These are phyloP conservation scores for Origma solitaria DNA, from an alignment of 2,113 vertebrate species.

Conservation along the genomic window DNA sequence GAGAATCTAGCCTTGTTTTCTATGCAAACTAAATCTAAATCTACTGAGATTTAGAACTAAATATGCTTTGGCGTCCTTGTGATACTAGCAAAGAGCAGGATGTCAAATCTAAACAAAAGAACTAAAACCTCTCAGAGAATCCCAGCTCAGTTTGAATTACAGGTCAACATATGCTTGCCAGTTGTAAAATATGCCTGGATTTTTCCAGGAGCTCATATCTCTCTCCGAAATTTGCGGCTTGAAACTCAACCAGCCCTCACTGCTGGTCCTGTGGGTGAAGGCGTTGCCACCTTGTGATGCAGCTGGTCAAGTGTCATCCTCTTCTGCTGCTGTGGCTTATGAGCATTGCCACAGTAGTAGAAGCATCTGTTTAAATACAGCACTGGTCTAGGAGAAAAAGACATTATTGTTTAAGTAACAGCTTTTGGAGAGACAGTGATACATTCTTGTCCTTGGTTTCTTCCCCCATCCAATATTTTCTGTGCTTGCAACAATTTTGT, in stretches of 20 bases:
- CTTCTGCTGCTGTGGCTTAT: not conserved
- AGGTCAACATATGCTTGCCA: not conserved
- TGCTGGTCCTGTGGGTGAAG: not conserved
- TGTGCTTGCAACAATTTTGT: not conserved
- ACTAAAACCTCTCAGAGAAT: not conserved
- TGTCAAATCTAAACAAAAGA: not conserved
- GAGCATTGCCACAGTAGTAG: not conserved
- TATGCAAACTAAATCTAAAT: not conserved
- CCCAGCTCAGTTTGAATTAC: not conserved
- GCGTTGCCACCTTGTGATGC: not conserved
- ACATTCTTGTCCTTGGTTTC: not conserved
- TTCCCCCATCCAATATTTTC: not conserved
- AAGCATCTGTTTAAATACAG: not conserved
- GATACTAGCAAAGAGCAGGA: not conserved
- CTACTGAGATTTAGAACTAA: not conserved
- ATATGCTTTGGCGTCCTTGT: not conserved
- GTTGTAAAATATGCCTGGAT: not conserved
- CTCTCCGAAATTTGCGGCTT: not conserved
- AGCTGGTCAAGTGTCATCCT: not conserved
- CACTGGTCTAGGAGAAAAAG: not conserved
- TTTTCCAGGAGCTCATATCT: not conserved
- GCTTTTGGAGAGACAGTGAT: not conserved
- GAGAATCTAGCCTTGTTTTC: not conserved
- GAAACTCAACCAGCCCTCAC: not conserved
- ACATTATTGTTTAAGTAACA: not conserved